Conservation (phyloP, 2,888 invertebrate genomes). For the Mesochorus sp. region DNA sequence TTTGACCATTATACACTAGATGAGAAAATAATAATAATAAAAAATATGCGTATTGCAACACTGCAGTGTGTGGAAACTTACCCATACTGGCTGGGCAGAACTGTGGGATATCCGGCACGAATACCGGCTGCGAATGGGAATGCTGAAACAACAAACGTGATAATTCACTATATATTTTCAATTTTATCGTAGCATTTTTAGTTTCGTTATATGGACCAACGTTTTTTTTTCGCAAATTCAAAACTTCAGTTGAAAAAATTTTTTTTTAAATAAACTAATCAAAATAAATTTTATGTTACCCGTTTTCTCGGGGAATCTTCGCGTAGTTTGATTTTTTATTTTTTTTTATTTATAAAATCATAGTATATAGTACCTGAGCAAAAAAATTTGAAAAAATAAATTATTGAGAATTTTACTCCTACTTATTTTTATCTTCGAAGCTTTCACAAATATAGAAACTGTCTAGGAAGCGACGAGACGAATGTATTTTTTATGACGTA, state of each 20-base stretch:
- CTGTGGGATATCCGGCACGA: constrained; percentile 90
- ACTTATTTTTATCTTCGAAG: constrained; percentile 15
- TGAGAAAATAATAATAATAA: constrained; percentile 10
- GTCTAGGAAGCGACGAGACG: constrained; percentile 18
- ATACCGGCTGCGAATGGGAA: constrained; percentile 90
- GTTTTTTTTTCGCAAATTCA: no score
- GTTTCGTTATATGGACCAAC: no score
- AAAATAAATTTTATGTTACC: background rate
- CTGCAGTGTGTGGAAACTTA: constrained; percentile 85
- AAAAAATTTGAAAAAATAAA: constrained; percentile 30
- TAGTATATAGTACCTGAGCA: no score
- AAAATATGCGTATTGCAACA: constrained; percentile 57
- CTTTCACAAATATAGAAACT: constrained; percentile 18
- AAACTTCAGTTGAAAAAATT: background rate
- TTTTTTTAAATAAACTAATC: background rate
- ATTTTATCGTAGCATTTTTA: no score
- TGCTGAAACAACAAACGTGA: constrained; percentile 83
- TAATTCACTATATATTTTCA: constrained; percentile 37
- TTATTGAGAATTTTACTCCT: constrained; percentile 38
- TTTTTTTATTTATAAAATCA: background rate
- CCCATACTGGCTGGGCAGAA: constrained; percentile 93
- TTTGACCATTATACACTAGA: no score
- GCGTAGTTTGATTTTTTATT: background rate
- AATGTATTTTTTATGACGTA: constrained; percentile 39
- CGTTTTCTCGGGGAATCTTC: background rate